Evolutionary conservation across 2,888 invertebrate species (phyloP).

Genomic region (Cephus pulcher): DNA sequence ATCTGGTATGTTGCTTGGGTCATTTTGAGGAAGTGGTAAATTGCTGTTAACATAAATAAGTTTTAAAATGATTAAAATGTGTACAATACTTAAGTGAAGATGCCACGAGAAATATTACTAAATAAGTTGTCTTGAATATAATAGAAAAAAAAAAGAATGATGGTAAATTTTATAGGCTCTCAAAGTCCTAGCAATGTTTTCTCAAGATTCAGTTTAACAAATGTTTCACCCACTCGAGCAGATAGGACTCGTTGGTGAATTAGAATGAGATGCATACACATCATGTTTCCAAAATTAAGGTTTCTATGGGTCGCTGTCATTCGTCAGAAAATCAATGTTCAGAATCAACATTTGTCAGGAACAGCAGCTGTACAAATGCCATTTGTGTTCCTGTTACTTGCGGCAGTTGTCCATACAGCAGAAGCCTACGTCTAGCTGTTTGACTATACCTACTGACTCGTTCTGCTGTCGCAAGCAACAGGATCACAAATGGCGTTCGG

Average conservation of each 20-base stretch:
- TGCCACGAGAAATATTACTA: constrained; percentile 14
- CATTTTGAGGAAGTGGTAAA: constrained; percentile 77
- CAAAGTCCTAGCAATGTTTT: neutral
- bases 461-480: too few species aligned
- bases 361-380: too few species aligned
- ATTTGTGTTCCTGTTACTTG: too few species aligned
- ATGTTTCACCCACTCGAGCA: neutral
- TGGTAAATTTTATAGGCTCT: too few species aligned
- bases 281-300: neutral
- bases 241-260: neutral
- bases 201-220: neutral
- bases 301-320: neutral
- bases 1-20: constrained; percentile 87
- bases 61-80: neutral
- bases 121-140: neutral
- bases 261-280: neutral
- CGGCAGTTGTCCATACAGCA: too few species aligned
- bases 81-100: constrained; percentile 13
- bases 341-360: too few species aligned
- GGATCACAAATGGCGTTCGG: too few species aligned
- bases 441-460: too few species aligned
- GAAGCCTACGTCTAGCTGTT: too few species aligned
- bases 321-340: too few species aligned
- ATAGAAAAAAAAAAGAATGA: neutral
- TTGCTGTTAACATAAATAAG: constrained; percentile 69